Percentiles rank a stretch among this genome's conserved stretches.
phyloP scores from a whole-genome alignment of 2,888 invertebrate species.

The Norana najaformis region DNA sequence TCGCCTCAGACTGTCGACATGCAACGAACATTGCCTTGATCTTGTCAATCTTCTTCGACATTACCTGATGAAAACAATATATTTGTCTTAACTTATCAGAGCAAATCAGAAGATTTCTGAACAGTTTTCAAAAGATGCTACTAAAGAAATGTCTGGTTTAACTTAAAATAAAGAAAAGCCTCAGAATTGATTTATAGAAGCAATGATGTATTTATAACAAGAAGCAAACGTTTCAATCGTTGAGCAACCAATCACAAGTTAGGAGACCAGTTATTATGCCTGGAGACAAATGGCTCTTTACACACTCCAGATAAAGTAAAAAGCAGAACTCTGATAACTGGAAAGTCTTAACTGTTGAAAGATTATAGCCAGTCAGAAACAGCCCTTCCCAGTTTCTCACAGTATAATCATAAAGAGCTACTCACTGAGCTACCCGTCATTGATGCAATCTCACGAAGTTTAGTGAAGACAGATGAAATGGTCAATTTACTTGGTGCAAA shows the following conservation, averaged over 20 bases:
- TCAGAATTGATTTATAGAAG: no score
- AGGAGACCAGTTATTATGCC: no score
- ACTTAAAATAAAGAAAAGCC: no score
- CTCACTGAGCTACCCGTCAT: constrained; percentile 78
- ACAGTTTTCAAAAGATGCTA: background rate
- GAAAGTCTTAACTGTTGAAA: no score
- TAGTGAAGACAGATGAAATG: constrained; percentile 76
- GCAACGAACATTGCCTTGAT: constrained; percentile 91
- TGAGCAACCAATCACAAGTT: no score
- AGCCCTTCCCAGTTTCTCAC: background rate
- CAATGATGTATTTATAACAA: background rate
- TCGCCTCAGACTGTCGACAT: constrained; percentile 80
- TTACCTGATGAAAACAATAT: constrained; percentile 53
- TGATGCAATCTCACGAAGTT: constrained; percentile 82
- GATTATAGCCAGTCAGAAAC: no score
- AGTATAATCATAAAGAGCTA: constrained; percentile 37
- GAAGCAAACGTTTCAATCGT: no score
- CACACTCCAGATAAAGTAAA: no score
- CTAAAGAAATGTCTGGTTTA: background rate
- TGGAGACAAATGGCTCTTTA: no score
- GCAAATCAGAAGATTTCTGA: background rate
- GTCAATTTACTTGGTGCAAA: constrained; percentile 80
- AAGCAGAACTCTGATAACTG: background rate
- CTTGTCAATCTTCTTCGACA: constrained; percentile 81
- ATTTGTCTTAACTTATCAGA: background rate